Conservation (phyloP, 2,797 vertebrate genomes). For the Catharus ustulatus region DNA sequence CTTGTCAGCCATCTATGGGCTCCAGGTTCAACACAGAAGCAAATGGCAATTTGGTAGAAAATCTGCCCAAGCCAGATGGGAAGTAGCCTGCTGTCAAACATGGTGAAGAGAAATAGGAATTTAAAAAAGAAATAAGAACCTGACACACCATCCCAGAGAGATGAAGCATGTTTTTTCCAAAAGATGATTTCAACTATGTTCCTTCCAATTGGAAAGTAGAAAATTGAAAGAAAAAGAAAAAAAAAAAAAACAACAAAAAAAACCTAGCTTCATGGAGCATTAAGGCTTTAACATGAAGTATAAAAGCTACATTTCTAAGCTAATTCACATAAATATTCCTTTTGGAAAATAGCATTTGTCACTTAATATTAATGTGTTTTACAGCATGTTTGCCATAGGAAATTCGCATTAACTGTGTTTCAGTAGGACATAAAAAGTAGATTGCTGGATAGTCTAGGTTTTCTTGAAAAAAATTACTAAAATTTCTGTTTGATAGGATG, state of each 20-base stretch:
- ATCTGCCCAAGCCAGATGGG: not conserved
- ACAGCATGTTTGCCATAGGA: not conserved
- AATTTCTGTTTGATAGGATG: not conserved
- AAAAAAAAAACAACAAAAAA: not conserved
- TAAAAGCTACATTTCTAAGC: not conserved
- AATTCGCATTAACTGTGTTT: not conserved
- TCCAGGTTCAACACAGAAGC: not conserved
- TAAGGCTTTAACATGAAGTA: not conserved
- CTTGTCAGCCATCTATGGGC: not conserved
- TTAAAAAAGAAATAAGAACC: not conserved
- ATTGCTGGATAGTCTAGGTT: not conserved
- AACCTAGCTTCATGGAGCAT: not conserved
- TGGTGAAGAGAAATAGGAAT: not conserved
- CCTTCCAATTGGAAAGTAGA: not conserved
- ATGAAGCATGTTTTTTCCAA: not conserved
- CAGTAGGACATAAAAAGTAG: not conserved
- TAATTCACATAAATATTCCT: not conserved
- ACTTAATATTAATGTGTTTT: not conserved
- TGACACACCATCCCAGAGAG: not conserved
- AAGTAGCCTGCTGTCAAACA: not conserved
- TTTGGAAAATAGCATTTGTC: not conserved
- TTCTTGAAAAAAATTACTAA: not conserved
- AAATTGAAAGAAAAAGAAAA: not conserved
- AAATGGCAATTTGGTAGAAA: not conserved
- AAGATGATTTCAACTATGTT: not conserved